A percentile compares a stretch with the other conserved stretches of the same genome.
Conservation (phyloP, 1,140 invertebrate genomes). For the Araneus ventricosus region DNA sequence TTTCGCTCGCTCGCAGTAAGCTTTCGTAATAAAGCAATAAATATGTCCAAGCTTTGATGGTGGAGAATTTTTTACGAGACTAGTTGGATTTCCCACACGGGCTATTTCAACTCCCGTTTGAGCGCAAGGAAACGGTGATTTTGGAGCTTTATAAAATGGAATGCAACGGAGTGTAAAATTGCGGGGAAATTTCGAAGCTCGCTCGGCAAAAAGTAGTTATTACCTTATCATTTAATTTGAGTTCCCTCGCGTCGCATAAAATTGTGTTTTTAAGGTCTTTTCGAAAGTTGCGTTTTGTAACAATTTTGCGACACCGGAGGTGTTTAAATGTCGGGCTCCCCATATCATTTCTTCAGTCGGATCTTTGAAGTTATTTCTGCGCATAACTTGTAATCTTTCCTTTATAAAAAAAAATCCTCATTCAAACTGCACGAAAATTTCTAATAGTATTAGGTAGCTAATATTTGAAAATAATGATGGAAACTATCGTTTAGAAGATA, state of each 20-base stretch:
- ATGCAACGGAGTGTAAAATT: conserved; percentile 40
- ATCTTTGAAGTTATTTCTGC: no score
- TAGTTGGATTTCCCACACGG: conserved; percentile 44
- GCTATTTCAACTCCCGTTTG: conserved; percentile 15
- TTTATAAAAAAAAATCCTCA: no score
- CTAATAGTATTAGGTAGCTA: no score
- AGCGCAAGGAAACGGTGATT: not conserved
- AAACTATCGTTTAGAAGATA: no score
- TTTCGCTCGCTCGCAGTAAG: conserved; percentile 20
- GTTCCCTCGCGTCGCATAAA: not conserved
- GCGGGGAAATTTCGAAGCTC: not conserved
- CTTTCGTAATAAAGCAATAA: conserved; percentile 71
- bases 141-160: conserved; percentile 5
- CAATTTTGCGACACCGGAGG: not conserved
- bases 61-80: conserved; percentile 24
- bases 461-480: no score
- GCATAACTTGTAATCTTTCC: no score
- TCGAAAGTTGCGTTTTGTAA: not conserved
- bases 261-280: not conserved
- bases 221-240: conserved; percentile 10
- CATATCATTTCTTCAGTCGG: no score
- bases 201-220: not conserved
- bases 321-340: not conserved
- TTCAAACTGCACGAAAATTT: no score
- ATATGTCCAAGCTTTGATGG: conserved; percentile 59